Percentiles rank a stretch among this genome's conserved stretches.
phyloP scores from a whole-genome alignment of 2,797 vertebrate genomes.

The Diplodus sargus region DNA sequence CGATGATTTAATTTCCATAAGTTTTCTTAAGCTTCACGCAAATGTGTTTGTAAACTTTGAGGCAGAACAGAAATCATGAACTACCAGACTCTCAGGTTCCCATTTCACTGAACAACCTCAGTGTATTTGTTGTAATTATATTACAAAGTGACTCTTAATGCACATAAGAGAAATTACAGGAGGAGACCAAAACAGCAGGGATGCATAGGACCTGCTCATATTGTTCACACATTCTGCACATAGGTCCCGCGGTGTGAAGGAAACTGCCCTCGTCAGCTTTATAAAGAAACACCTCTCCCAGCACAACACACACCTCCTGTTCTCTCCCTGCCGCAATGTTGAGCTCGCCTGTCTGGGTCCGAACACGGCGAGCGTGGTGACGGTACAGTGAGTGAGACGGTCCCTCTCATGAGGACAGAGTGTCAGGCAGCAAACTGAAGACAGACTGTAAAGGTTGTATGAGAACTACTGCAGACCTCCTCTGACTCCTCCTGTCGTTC shows the following conservation, averaged over 20 bases:
- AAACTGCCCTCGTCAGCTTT: slow-evolving; percentile 34
- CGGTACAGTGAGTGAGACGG: slow-evolving; percentile 32
- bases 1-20: background rate
- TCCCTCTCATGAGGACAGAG: slow-evolving; percentile 57
- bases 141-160: background rate
- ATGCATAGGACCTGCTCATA: background rate
- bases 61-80: background rate
- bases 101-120: background rate
- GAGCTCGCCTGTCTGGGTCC: slow-evolving; percentile 37
- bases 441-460: slow-evolving; percentile 68
- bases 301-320: slow-evolving; percentile 6
- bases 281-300: slow-evolving; percentile 31
- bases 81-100: too few relatives aligned
- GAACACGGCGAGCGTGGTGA: slow-evolving; percentile 36
- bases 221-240: background rate
- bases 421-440: slow-evolving; percentile 55
- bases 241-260: background rate
- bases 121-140: background rate
- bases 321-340: slow-evolving; percentile 24
- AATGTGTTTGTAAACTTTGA: background rate
- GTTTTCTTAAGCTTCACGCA: background rate
- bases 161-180: background rate
- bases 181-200: background rate
- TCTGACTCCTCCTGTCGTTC: slow-evolving; percentile 51
- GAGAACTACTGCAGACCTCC: slow-evolving; percentile 45